Evolutionary conservation across 2,888 invertebrate genomes (phyloP).

Genomic region (Eristalis pertinax): DNA sequence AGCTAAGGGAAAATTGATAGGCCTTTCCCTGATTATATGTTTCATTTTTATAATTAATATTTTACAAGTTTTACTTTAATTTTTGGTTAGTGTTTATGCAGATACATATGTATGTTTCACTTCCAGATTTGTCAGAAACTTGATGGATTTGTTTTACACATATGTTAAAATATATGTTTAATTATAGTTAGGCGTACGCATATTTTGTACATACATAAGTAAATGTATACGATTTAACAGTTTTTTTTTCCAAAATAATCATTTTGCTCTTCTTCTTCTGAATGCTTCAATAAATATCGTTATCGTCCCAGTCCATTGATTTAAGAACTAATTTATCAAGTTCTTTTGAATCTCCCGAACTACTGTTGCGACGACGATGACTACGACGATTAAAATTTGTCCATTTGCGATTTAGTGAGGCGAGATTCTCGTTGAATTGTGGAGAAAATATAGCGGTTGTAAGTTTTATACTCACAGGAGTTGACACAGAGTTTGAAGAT

Average conservation of each 20-base stretch:
- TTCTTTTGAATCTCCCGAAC: conserved; percentile 80
- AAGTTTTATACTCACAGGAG: conserved; percentile 78
- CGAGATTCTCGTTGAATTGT: conserved; percentile 77
- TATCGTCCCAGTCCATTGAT: conserved; percentile 81
- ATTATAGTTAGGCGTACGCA: conserved; percentile 33
- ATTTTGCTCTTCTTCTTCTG: background rate
- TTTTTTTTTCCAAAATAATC: conserved; percentile 3
- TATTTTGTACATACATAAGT: background rate
- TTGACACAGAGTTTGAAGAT: conserved; percentile 68
- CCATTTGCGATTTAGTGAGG: conserved; percentile 80
- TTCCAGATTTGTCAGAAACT: background rate
- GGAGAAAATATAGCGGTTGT: conserved; percentile 80
- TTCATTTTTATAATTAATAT: conserved; percentile 64
- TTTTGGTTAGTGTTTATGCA: conserved; percentile 50
- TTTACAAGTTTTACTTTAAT: conserved; percentile 71
- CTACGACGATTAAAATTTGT: conserved; percentile 78
- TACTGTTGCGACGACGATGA: conserved; percentile 79
- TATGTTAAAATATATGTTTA: conserved; percentile 41
- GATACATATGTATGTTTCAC: conserved; percentile 4
- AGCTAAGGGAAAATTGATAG: conserved; percentile 64
- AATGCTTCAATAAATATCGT: conserved; percentile 77
- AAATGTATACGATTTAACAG: background rate
- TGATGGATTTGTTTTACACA: conserved; percentile 8
- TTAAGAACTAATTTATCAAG: conserved; percentile 80
- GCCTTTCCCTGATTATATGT: conserved; percentile 41